These are phyloP conservation scores for Scaptodrosophila latifasciaeformis DNA, from an alignment of 2,888 invertebrate genomes.

Conservation along the genomic window DNA sequence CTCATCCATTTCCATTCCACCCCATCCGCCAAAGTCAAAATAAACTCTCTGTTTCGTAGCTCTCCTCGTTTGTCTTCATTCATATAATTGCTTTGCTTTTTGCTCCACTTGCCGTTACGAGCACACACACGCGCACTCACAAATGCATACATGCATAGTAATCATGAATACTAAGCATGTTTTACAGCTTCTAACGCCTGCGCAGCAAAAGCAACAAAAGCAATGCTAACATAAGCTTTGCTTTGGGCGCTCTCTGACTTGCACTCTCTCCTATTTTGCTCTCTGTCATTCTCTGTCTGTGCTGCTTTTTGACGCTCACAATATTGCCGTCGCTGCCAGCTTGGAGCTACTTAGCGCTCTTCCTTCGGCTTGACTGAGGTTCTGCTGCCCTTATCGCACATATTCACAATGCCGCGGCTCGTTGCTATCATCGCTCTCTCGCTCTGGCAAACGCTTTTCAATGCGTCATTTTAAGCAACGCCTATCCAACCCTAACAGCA, in stretches of 20 bases:
- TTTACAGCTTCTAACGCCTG: conserved; percentile 49
- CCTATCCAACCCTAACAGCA: conserved; percentile 45
- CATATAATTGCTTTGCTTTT: conserved; percentile 42
- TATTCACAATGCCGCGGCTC: conserved; percentile 17
- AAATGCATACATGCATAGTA: neutral
- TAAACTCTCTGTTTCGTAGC: conserved; percentile 20
- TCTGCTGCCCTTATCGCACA: conserved; percentile 58
- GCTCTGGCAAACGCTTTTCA: conserved; percentile 17
- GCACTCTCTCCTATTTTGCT: neutral
- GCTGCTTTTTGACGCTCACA: conserved; percentile 27
- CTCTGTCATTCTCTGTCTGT: conserved; percentile 7
- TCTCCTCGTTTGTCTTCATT: conserved; percentile 30
- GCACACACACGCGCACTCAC: conserved; percentile 2
- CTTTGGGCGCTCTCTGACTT: conserved; percentile 21
- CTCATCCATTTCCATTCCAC: too few relatives aligned
- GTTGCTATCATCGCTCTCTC: conserved; percentile 32
- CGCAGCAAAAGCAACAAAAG: conserved; percentile 8
- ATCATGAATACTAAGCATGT: conserved; percentile 50
- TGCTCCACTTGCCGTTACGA: conserved; percentile 62
- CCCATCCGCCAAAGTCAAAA: conserved; percentile 24
- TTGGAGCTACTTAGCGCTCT: conserved; percentile 21
- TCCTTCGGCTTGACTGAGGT: conserved; percentile 10
- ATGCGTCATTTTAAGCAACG: conserved; percentile 55
- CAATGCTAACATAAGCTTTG: conserved; percentile 17
- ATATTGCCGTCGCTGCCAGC: conserved; percentile 18